Base-by-base conservation (phyloP, 2,797 vertebrate genomes). In the Erpetoichthys calabaricus region DNA sequence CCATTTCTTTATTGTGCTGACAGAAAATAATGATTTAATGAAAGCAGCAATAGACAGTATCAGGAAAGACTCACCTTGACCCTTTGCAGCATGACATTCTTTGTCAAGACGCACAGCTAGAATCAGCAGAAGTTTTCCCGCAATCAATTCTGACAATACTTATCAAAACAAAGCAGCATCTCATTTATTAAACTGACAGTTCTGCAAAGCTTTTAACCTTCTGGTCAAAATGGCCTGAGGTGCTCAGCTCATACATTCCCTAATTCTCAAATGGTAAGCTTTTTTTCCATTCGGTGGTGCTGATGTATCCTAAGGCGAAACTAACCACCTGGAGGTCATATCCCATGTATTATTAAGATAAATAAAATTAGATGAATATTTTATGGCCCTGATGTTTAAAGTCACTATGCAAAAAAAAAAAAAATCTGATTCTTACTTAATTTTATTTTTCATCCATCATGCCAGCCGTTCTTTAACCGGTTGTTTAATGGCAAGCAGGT, bases 11-110 rank as follows among this genome's bases (percentile, higher is more conserved):
- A n/a, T n/a, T n/a, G n/a, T n/a, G n/a, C n/a, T n/a, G n/a, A n/a
- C n/a, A n/a, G n/a, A n/a, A n/a, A n/a, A n/a, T n/a, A n/a, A n/a
- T n/a, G n/a, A n/a, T n/a, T n/a, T n/a, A n/a, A n/a, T n/a, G n/a
- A n/a, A n/a, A n/a, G n/a, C n/a, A n/a, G n/a, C n/a, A n/a, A n/a
- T 59, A 63, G 65, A 63, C 61, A 45, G 3, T 42, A 8, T 51
- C 50, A 53, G 73, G 83, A 85, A 84, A 85, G 84, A 83, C 86
- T 88, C 80, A 87, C 83, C 86, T 86, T 86, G 79, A 86, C 83
- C 80, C 83, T 64, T 71, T 73, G 76, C 79, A 79, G 75, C 77
- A 75, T 83, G 76, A 81, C 80, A 83, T 83, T 82, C 78, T 68
- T 74, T 72, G 67, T 67, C 64, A 67, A 25, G 66, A 64, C 71